Conservation (phyloP, 2,797 vertebrate genomes). For the Sebastiscus tertius region DNA sequence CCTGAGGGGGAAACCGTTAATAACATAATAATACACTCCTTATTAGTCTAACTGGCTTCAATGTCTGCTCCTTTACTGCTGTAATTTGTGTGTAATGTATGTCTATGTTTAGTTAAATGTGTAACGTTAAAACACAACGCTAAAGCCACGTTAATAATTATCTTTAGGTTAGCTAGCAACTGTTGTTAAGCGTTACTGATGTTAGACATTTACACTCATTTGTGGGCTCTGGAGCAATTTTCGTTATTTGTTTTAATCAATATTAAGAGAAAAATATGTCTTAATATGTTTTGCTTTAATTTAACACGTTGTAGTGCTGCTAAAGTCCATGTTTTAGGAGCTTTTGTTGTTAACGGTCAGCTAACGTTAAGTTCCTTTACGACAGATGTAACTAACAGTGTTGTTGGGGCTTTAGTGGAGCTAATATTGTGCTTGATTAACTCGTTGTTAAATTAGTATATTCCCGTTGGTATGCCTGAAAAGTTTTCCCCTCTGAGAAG, state of each 20-base stretch:
- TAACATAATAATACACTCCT: too few species aligned
- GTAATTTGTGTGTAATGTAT: background rate
- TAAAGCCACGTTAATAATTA: background rate
- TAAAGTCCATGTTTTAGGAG: background rate
- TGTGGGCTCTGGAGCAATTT: accelerated
- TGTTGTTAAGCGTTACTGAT: background rate
- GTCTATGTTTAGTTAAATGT: accelerated
- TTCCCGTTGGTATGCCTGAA: background rate
- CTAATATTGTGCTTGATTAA: accelerated
- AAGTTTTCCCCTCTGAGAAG: constrained; percentile 24
- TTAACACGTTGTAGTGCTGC: background rate
- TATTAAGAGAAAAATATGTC: background rate
- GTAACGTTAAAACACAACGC: background rate
- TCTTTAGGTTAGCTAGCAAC: background rate
- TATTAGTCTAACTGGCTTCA: accelerated
- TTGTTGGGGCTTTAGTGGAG: background rate
- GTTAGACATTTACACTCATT: background rate
- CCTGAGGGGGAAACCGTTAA: background rate
- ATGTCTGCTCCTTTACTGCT: background rate
- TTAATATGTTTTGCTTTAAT: background rate
- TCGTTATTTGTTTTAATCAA: background rate
- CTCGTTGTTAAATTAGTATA: background rate
- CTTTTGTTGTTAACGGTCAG: background rate
- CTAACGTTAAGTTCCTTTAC: background rate
- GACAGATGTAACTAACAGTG: background rate